phyloP scores from a whole-genome alignment of 2,888 invertebrate species.

The Mechanitis messenoides region DNA sequence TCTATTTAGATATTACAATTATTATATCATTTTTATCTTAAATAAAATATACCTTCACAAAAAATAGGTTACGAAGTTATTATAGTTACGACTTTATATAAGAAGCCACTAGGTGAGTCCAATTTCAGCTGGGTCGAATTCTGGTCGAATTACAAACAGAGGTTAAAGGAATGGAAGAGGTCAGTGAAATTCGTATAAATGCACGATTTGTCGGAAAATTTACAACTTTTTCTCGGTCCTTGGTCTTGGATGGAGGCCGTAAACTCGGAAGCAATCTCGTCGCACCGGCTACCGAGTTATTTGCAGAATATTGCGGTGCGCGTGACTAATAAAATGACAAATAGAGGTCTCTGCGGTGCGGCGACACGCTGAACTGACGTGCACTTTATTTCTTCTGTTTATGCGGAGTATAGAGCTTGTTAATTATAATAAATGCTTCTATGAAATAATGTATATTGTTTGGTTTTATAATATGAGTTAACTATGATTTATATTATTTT shows the following conservation, averaged over 20 bases:
- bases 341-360: conserved; percentile 51
- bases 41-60: background rate
- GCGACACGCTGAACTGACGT: conserved; percentile 43
- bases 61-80: conserved; percentile 37
- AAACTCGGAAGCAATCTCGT: conserved; percentile 70
- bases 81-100: conserved; percentile 40
- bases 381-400: conserved; percentile 33
- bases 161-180: conserved; percentile 47
- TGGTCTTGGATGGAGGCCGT: conserved; percentile 58
- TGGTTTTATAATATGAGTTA: no score
- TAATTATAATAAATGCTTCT: no score
- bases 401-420: background rate
- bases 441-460: no score
- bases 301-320: conserved; percentile 66
- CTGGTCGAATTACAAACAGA: conserved; percentile 46
- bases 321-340: conserved; percentile 73
- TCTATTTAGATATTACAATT: no score
- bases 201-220: conserved; percentile 69
- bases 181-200: conserved; percentile 67
- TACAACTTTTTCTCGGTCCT: conserved; percentile 69
- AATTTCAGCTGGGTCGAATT: conserved; percentile 41
- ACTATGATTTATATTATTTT: no score
- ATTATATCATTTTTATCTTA: no score
- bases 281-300: conserved; percentile 59
- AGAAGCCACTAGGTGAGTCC: conserved; percentile 46